Conservation (phyloP, 2,113 vertebrate genomes). For the Nothoprocta perdicaria region DNA sequence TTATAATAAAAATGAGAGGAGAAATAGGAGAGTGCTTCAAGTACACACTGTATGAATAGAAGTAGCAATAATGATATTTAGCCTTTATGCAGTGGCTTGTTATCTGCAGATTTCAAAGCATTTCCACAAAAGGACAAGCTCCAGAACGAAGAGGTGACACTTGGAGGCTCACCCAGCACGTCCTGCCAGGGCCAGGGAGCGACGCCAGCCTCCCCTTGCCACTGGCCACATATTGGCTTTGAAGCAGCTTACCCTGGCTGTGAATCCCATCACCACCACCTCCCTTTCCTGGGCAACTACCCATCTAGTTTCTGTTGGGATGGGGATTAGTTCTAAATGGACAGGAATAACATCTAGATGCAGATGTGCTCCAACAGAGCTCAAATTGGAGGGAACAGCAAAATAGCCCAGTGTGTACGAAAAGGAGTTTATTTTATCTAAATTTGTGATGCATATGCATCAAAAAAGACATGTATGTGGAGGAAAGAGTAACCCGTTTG, state of each 20-base stretch:
- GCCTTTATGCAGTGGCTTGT: background rate
- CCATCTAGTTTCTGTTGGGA: background rate
- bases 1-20: conserved; percentile 18
- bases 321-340: rapidly evolving
- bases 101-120: background rate
- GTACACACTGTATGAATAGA: background rate
- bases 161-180: background rate
- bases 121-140: background rate
- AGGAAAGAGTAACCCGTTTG: background rate
- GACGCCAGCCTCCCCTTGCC: rapidly evolving
- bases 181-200: background rate
- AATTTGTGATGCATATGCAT: rapidly evolving
- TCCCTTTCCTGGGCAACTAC: background rate
- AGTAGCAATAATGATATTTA: background rate
- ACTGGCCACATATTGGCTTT: background rate
- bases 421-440: background rate
- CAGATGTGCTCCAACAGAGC: rapidly evolving
- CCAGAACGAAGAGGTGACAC: background rate
- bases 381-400: background rate
- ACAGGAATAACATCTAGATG: background rate
- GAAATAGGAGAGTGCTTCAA: background rate
- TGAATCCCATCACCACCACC: background rate
- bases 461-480: background rate
- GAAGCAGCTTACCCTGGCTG: background rate
- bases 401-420: background rate